Percentiles rank a stretch among this genome's conserved stretches.
phyloP scores from a whole-genome alignment of 2,888 invertebrate genomes.

The Scelioninae gen. 1 region DNA sequence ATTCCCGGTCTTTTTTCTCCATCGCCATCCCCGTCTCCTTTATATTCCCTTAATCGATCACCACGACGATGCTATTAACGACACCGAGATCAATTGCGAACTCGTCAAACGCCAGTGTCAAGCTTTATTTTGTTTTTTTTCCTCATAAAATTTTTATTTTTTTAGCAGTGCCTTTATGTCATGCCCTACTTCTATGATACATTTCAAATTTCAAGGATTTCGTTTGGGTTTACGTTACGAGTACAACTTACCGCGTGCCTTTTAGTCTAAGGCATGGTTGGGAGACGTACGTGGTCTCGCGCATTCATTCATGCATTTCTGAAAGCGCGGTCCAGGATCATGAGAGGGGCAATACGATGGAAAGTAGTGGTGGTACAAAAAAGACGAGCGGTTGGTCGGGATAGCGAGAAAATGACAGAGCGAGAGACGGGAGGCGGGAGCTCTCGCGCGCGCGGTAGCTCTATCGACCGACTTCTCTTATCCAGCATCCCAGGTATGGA shows the following conservation, averaged over 20 bases:
- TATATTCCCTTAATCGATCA: slow-evolving; percentile 46
- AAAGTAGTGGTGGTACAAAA: slow-evolving; percentile 46
- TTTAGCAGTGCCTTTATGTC: too few relatives aligned
- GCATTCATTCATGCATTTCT: slow-evolving; percentile 63
- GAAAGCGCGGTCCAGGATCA: slow-evolving; percentile 34
- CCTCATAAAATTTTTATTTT: too few relatives aligned
- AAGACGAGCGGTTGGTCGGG: slow-evolving; percentile 67
- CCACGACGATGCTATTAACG: slow-evolving; percentile 37
- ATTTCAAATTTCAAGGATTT: too few relatives aligned
- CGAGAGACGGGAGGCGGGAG: slow-evolving; percentile 70
- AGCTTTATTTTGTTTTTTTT: slow-evolving; percentile 33
- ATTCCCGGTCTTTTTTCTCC: slow-evolving; percentile 21
- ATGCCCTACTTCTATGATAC: too few relatives aligned
- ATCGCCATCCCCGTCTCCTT: slow-evolving; percentile 11
- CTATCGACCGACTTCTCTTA: slow-evolving; percentile 83
- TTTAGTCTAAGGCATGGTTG: slow-evolving; percentile 1
- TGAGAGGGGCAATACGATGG: too few relatives aligned
- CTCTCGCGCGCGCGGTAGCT: slow-evolving; percentile 77
- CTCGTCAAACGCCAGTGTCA: slow-evolving; percentile 8
- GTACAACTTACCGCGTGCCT: slow-evolving; percentile 24
- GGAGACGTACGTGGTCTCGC: slow-evolving; percentile 23
- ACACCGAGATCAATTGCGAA: slow-evolving; percentile 36
- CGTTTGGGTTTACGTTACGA: too few relatives aligned
- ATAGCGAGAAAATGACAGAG: slow-evolving; percentile 62
- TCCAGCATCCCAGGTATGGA: slow-evolving; percentile 80